A percentile compares a stretch with the other conserved stretches of the same genome.
Conservation (phyloP, 1,140 invertebrate genomes). For the Phocides pigmalion region DNA sequence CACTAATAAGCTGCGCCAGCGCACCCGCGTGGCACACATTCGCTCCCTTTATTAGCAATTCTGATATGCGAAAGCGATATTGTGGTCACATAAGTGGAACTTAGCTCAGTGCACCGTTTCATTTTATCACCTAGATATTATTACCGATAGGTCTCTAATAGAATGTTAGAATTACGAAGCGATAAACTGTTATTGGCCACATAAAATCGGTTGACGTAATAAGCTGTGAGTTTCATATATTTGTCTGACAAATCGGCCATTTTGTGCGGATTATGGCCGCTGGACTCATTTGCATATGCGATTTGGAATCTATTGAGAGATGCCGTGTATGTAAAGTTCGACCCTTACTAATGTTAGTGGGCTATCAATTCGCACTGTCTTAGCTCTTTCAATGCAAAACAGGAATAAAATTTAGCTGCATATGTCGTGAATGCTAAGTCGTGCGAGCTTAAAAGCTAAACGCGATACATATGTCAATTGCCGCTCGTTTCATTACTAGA, state of each 20-base stretch:
- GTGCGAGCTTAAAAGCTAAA: conserved; percentile 20
- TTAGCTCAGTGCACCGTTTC: conserved; percentile 53
- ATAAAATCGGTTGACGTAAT: conserved; percentile 75
- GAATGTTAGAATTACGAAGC: conserved; percentile 66
- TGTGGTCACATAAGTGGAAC: conserved; percentile 68
- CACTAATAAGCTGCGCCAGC: conserved; percentile 54
- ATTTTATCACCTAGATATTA: conserved; percentile 73
- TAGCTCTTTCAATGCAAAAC: conserved; percentile 32
- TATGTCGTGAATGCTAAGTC: conserved; percentile 24
- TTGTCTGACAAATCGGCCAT: conserved; percentile 72
- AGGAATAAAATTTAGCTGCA: conserved; percentile 32
- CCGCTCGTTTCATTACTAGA: neutral
- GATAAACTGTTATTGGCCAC: conserved; percentile 66
- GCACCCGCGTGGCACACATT: conserved; percentile 62
- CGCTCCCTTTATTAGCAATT: conserved; percentile 74
- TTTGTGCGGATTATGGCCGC: conserved; percentile 60
- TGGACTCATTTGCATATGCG: conserved; percentile 55
- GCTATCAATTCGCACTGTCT: conserved; percentile 19
- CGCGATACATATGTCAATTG: conserved; percentile 26
- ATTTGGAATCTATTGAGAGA: conserved; percentile 42
- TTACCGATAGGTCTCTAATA: conserved; percentile 64
- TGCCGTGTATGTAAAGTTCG: conserved; percentile 26
- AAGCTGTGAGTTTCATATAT: conserved; percentile 72
- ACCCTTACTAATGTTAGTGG: conserved; percentile 9
- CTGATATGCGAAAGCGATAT: conserved; percentile 75